Conservation (phyloP, 2,113 vertebrate genomes). For the Nothoprocta perdicaria region DNA sequence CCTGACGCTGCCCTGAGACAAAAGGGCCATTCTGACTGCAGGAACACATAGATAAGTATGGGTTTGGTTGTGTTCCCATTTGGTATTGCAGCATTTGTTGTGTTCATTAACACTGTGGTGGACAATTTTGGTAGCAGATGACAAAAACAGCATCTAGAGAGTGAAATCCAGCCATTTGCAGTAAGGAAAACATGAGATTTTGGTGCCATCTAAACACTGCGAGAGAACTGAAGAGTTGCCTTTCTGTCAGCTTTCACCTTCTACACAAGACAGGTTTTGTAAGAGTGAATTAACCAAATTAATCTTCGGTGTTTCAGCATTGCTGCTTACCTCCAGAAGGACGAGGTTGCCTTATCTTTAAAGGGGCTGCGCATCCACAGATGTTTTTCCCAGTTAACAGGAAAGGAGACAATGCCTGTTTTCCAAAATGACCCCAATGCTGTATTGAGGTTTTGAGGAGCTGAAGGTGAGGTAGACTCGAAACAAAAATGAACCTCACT, state of each 20-base stretch:
- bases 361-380: background rate
- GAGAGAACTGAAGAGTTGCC: background rate
- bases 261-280: background rate
- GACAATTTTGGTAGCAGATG: background rate
- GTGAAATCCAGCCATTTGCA: background rate
- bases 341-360: background rate
- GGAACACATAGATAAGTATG: background rate
- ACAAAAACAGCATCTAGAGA: background rate
- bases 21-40: background rate
- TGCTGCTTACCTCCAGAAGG: background rate
- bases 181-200: background rate
- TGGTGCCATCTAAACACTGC: background rate
- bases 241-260: background rate
- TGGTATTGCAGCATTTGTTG: background rate
- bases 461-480: background rate
- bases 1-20: background rate
- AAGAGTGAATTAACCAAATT: background rate
- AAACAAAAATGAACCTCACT: background rate
- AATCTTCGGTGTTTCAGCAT: background rate
- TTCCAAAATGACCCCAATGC: background rate
- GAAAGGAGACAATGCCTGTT: background rate
- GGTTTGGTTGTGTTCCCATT: background rate
- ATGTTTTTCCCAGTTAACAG: background rate
- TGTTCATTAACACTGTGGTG: background rate
- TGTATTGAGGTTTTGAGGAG: background rate